Conservation (phyloP, 2,797 vertebrate genomes). For the Aselliscus stoliczkanus region DNA sequence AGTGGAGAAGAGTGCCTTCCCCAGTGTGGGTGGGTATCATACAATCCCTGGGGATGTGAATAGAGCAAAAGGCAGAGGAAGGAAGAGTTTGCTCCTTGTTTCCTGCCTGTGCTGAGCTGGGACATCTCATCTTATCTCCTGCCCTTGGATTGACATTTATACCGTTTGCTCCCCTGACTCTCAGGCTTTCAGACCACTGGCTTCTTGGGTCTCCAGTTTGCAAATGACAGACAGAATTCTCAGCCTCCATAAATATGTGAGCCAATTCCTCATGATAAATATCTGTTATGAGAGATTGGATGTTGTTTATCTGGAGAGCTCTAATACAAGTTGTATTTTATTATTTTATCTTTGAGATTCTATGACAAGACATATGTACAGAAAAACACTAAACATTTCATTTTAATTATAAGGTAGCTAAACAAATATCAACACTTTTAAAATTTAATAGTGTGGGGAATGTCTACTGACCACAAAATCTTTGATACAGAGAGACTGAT, state of each 20-base stretch:
- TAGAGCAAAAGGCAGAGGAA: neutral
- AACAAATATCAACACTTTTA: neutral
- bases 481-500: neutral
- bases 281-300: neutral
- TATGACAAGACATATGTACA: neutral
- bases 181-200: neutral
- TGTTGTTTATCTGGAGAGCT: neutral
- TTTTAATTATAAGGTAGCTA: neutral
- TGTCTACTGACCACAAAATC: neutral
- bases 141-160: neutral
- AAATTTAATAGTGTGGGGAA: neutral
- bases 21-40: neutral
- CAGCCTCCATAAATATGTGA: neutral
- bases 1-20: neutral
- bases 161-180: neutral
- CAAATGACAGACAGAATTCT: neutral
- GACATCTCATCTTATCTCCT: neutral
- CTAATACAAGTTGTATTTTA: neutral
- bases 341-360: slow-evolving; percentile 11
- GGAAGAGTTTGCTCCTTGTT: neutral
- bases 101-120: neutral
- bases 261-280: neutral
- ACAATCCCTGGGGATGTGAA: neutral
- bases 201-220: neutral
- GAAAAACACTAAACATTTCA: neutral